These are phyloP conservation scores for Semaprochilodus insignis DNA, from an alignment of 2,797 vertebrate species.

Conservation along the genomic window DNA sequence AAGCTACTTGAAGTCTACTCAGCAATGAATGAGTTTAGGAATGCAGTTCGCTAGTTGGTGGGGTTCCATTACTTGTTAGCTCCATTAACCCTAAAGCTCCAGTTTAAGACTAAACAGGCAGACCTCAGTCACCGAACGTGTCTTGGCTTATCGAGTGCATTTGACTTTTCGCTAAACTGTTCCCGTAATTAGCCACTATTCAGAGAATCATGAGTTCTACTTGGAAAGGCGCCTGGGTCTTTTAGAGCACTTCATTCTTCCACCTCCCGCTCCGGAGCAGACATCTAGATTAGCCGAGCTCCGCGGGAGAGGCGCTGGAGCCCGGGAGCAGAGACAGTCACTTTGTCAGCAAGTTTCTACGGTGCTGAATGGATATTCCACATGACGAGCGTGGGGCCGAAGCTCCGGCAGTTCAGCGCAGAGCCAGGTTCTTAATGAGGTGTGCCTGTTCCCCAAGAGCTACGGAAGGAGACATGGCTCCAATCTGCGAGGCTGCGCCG, in stretches of 20 bases:
- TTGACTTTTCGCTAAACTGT: neutral
- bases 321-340: constrained; percentile 18
- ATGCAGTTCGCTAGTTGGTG: too few species aligned
- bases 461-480: constrained; percentile 36
- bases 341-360: constrained; percentile 46
- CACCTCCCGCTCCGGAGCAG: constrained; percentile 13
- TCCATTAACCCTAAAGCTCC: too few species aligned
- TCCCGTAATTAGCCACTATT: neutral
- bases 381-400: constrained; percentile 24
- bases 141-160: neutral
- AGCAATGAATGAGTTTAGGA: too few species aligned
- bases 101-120: too few species aligned
- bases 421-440: constrained; percentile 50
- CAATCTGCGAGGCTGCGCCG: constrained; percentile 38
- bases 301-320: constrained; percentile 27
- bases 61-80: too few species aligned
- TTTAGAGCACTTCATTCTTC: neutral
- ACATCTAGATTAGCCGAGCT: constrained; percentile 29
- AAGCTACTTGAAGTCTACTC: too few species aligned
- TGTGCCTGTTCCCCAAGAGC: constrained; percentile 50
- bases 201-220: neutral
- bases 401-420: constrained; percentile 23
- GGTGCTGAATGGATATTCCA: constrained; percentile 44
- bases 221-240: neutral
- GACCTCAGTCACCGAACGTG: too few species aligned